phyloP scores from a whole-genome alignment of 2,888 invertebrate genomes.

The Parnassius mnemosyne region DNA sequence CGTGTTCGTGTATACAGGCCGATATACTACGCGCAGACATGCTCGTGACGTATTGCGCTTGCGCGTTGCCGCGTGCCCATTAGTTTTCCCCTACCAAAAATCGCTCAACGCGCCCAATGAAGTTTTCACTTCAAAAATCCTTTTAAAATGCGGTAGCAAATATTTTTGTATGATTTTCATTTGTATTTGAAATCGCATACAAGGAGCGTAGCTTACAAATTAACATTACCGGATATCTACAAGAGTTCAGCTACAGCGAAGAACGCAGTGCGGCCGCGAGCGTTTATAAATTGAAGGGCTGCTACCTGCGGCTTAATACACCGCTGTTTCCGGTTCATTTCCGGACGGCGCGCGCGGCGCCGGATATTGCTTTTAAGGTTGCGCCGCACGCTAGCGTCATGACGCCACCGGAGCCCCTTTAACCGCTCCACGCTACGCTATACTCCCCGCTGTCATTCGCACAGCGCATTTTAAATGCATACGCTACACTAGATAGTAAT shows the following conservation, averaged over 20 bases:
- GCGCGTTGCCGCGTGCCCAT: too few species aligned
- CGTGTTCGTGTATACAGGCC: too few species aligned
- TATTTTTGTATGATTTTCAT: neutral
- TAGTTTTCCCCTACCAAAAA: too few species aligned
- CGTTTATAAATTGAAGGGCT: conserved; percentile 80
- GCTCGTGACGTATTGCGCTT: too few species aligned
- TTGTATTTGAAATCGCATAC: conserved; percentile 4
- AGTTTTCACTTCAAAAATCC: too few species aligned
- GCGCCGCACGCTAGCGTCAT: conserved; percentile 63
- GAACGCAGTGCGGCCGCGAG: conserved; percentile 66
- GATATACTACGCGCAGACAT: too few species aligned
- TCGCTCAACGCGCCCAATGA: too few species aligned
- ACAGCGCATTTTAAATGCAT: conserved; percentile 13
- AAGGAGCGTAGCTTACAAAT: conserved; percentile 63
- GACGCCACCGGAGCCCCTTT: conserved; percentile 15
- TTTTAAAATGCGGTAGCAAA: too few species aligned
- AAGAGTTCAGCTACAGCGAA: conserved; percentile 46
- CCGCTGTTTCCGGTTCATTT: conserved; percentile 82
- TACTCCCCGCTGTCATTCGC: conserved; percentile 23
- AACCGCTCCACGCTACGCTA: conserved; percentile 23
- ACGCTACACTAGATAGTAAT: conserved; percentile 21
- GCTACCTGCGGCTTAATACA: conserved; percentile 81
- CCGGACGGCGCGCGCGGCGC: conserved; percentile 78
- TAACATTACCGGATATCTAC: conserved; percentile 63
- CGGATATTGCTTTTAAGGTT: conserved; percentile 82